Evolutionary conservation across 2,797 vertebrate species (phyloP).

Genomic region (Fratercula arctica): DNA sequence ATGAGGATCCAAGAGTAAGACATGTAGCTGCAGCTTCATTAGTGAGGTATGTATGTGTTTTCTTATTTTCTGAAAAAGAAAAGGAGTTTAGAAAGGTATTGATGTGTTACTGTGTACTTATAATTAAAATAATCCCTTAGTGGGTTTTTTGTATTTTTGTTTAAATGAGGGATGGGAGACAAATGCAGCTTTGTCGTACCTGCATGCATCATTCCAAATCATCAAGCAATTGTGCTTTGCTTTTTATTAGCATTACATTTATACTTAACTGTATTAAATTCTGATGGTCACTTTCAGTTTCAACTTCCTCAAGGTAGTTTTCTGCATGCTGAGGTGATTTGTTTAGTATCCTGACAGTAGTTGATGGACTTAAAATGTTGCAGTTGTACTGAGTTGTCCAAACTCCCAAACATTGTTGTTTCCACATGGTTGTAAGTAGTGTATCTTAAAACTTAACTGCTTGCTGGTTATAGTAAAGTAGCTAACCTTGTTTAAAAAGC

Average conservation of each 20-base stretch:
- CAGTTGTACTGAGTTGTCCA: neutral
- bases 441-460: neutral
- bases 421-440: neutral
- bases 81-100: neutral
- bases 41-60: constrained; percentile 80
- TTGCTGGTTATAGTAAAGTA: neutral
- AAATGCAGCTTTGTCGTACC: neutral
- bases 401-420: neutral
- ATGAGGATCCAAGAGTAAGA: constrained; percentile 94
- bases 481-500: neutral
- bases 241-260: neutral
- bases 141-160: neutral
- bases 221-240: neutral
- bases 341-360: neutral
- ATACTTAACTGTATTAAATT: neutral
- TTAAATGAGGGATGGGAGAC: neutral
- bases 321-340: neutral
- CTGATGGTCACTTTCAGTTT: neutral
- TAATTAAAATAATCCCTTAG: neutral
- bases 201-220: neutral
- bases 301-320: neutral
- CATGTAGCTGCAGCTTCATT: constrained; percentile 88
- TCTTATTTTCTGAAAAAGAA: neutral
- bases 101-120: neutral
- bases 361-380: neutral